These are phyloP conservation scores for Vipera latastei DNA, from an alignment of 2,797 vertebrate genomes.

Conservation along the genomic window DNA sequence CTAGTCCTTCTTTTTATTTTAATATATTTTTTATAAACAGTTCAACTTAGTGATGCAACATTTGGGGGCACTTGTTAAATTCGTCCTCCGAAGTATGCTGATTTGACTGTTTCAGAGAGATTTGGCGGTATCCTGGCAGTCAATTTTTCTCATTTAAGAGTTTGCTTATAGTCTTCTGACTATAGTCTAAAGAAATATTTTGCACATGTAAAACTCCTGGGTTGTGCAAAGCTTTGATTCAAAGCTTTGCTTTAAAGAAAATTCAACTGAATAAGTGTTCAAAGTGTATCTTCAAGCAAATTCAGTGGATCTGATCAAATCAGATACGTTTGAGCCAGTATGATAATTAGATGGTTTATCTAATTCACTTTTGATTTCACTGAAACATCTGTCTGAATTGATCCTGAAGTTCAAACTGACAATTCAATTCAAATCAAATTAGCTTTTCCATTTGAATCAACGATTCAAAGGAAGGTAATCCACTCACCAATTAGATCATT, in stretches of 20 bases:
- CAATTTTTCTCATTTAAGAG: not conserved
- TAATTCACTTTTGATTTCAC: not conserved
- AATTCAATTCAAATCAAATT: not conserved
- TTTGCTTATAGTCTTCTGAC: not conserved
- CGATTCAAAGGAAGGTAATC: not conserved
- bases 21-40: not conserved
- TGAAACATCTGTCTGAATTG: not conserved
- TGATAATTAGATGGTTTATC: not conserved
- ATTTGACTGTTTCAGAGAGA: not conserved
- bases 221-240: not conserved
- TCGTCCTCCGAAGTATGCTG: not conserved
- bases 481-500: not conserved
- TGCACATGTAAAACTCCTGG: not conserved
- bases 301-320: not conserved
- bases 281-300: not conserved
- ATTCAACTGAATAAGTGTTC: not conserved
- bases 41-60: not conserved
- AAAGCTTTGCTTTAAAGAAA: not conserved
- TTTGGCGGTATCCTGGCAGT: not conserved
- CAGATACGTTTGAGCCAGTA: not conserved
- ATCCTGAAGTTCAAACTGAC: not conserved
- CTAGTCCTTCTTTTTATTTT: not conserved
- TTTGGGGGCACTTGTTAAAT: not conserved
- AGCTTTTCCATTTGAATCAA: not conserved
- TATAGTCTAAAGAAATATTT: not conserved